Evolutionary conservation across 2,113 vertebrate species (phyloP).

Genomic region (Catharus fuscescens): DNA sequence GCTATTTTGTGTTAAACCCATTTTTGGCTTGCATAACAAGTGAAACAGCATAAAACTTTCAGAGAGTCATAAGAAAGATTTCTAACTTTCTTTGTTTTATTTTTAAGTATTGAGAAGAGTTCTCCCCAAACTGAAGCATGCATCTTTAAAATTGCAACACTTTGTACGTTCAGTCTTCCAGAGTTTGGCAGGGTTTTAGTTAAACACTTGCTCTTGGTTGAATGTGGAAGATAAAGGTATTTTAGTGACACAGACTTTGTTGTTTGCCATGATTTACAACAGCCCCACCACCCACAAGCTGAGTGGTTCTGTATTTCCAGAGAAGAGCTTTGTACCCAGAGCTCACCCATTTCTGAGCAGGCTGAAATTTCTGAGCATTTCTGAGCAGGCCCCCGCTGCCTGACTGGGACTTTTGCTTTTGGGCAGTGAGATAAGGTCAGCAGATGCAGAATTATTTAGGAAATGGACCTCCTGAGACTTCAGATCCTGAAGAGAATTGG

Average conservation of each 20-base stretch:
- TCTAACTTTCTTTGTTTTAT: not conserved
- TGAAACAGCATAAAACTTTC: not conserved
- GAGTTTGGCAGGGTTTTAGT: not conserved
- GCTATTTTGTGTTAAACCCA: constrained; percentile 30
- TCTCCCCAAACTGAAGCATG: not conserved
- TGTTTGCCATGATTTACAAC: not conserved
- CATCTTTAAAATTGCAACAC: not conserved
- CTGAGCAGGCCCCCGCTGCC: accelerated
- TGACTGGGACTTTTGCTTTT: not conserved
- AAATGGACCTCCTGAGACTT: constrained; percentile 30
- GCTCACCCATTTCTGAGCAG: not conserved
- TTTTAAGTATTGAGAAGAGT: not conserved
- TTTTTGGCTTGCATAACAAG: constrained; percentile 12
- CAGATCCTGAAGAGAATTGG: constrained; percentile 36
- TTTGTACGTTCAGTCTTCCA: not conserved
- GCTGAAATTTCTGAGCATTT: not conserved
- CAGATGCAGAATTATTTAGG: not conserved
- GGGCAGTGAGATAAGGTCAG: not conserved
- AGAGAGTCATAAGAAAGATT: not conserved
- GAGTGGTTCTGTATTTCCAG: not conserved
- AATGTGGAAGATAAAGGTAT: not conserved
- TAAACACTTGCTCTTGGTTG: not conserved
- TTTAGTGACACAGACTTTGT: not conserved
- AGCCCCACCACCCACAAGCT: not conserved
- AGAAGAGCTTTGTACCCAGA: not conserved